These are phyloP conservation scores for Oopsacas minuta DNA, from an alignment of 37 sponge, comb jelly and placozoan species.

Conservation along the genomic window DNA sequence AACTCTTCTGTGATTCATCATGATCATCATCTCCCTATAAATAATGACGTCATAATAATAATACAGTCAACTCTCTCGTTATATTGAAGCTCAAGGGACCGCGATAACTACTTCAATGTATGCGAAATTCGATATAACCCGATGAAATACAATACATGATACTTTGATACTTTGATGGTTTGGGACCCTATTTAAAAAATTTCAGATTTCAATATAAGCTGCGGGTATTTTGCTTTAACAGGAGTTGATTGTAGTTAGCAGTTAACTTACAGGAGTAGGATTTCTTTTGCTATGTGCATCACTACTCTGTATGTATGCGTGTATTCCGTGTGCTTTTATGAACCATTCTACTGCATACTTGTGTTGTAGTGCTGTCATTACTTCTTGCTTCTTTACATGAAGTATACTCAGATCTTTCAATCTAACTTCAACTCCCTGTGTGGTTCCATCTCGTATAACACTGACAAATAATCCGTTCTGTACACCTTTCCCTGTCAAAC, in stretches of 20 bases:
- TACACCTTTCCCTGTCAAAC: neutral
- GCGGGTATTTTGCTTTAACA: no score
- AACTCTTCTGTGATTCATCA: slow-evolving; percentile 10
- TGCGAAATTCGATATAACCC: no score
- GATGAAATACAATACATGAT: no score
- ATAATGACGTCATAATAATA: neutral
- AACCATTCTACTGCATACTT: neutral
- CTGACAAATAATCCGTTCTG: neutral
- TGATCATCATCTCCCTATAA: slow-evolving; percentile 7
- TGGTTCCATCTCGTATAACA: neutral
- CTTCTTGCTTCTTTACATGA: neutral
- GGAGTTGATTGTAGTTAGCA: no score
- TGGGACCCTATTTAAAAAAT: no score
- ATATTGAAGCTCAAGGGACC: no score
- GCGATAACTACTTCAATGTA: no score
- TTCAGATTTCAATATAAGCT: no score
- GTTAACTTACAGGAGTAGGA: neutral
- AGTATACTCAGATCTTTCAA: neutral
- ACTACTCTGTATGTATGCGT: neutral
- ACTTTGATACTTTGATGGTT: no score
- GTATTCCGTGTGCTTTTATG: neutral
- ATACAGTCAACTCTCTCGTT: no score
- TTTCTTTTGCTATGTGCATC: neutral
- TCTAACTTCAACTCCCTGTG: neutral
- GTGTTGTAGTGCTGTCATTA: neutral